Evolutionary conservation across 2,888 invertebrate species (phyloP), one percentile per base, ranked within the genome.

Genomic region (Plusia festucae): DNA sequence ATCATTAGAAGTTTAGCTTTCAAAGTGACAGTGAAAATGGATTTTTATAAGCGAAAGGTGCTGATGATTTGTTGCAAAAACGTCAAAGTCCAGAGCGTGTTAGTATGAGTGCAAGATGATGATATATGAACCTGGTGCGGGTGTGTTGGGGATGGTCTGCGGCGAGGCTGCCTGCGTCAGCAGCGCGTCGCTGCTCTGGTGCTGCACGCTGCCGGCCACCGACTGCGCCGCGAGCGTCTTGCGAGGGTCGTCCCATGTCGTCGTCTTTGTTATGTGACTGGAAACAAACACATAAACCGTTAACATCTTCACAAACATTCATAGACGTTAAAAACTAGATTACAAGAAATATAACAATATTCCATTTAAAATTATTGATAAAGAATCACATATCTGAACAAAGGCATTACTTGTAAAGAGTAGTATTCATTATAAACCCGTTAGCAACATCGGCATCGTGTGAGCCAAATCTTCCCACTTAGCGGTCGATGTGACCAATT

Each of bases 181-280:
- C 69, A 93, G 84, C 40, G 94, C 86, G 81, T 95, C 95, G 0
- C 93, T 93, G 81, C 94, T 96, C 86, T 96, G 95, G 61, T 94
- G 93, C 89, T 93, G 94, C 53, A 95, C 95, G 24, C 89, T 89
- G 56, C 84, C 86, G 8, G 95, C 91, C 64, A 95, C 95, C 49
- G 95, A 93, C 88, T 96, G 96, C 53, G 97, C 96, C 22, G 97
- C 97, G 62, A 97, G 95, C 24, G 97, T 97, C 92, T 98, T 98
- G 79, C 98, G 96, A 9, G 98, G 98, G 91, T 98, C 98, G 88
- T 98, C 98, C 98, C 98, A 98, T 88, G 98, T 98, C 82, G 98
- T 98, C 70, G 98, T 97, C 91, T 98, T 97, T 82, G 98, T 97
- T 91, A 97, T 96, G 93, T 98, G 98, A 95, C 98, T 98, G 96